These are phyloP conservation scores for Erebia ligea DNA, from an alignment of 2,888 invertebrate species.

Conservation along the genomic window DNA sequence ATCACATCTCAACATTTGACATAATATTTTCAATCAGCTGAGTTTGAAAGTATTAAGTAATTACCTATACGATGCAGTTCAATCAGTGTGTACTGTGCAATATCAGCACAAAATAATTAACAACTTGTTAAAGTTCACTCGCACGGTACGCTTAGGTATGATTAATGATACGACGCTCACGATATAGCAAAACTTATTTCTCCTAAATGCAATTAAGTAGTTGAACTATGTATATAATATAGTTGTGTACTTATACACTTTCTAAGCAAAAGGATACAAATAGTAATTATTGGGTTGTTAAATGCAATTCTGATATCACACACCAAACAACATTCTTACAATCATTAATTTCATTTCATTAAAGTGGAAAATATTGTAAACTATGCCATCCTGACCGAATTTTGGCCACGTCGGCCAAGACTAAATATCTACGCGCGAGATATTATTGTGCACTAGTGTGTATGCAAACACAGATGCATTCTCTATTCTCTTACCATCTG, in stretches of 20 bases:
- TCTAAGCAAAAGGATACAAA: background rate
- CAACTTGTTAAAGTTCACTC: conserved; percentile 4
- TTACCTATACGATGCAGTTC: background rate
- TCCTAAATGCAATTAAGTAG: conserved; percentile 5
- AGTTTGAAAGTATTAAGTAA: background rate
- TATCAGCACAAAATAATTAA: background rate
- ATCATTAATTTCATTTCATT: too few relatives aligned
- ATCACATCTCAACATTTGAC: background rate
- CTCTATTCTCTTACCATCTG: too few relatives aligned
- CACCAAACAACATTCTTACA: too few relatives aligned
- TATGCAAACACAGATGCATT: too few relatives aligned
- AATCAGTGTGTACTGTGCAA: background rate
- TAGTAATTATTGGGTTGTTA: background rate
- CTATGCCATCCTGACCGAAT: too few relatives aligned
- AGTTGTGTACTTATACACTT: background rate
- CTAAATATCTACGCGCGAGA: too few relatives aligned
- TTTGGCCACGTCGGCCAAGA: too few relatives aligned
- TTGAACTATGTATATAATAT: background rate
- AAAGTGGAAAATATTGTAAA: too few relatives aligned
- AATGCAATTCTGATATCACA: background rate
- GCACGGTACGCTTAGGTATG: background rate
- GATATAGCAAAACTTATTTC: background rate
- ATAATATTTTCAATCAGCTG: background rate
- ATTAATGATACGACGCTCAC: background rate
- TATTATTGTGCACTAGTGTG: too few relatives aligned